Conservation (phyloP, 2,888 invertebrate genomes). For the Lathronympha strigana region DNA sequence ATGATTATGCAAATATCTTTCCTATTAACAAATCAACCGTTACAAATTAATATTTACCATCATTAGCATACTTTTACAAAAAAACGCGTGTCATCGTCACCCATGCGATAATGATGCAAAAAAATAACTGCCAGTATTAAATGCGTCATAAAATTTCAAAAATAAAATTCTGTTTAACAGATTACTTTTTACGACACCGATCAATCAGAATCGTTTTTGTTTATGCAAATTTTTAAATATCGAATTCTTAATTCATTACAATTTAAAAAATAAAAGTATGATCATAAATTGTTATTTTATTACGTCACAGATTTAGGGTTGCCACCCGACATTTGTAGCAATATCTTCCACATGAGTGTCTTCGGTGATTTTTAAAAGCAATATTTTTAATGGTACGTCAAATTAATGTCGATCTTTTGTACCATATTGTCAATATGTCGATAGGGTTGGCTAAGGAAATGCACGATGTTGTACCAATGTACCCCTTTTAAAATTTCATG, state of each 20-base stretch:
- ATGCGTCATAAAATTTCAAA: conserved; percentile 66
- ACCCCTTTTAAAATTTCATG: conserved; percentile 80
- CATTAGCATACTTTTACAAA: conserved; percentile 76
- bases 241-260: conserved; percentile 68
- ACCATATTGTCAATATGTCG: conserved; percentile 78
- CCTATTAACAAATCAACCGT: conserved; percentile 82
- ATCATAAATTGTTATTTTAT: conserved; percentile 73
- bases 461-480: conserved; percentile 64
- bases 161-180: conserved; percentile 50
- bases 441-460: conserved; percentile 68
- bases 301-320: conserved; percentile 57
- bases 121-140: conserved; percentile 55
- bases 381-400: conserved; percentile 83
- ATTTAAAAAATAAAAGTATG: conserved; percentile 52
- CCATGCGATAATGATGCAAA: conserved; percentile 57
- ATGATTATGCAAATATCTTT: conserved; percentile 73
- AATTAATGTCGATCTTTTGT: conserved; percentile 81
- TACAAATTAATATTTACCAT: conserved; percentile 82
- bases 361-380: conserved; percentile 73
- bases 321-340: conserved; percentile 62
- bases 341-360: conserved; percentile 74
- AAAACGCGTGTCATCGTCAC: conserved; percentile 74
- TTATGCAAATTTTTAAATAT: conserved; percentile 68
- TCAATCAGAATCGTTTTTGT: conserved; percentile 69
- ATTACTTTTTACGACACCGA: conserved; percentile 73